Evolutionary conservation across 2,888 invertebrate genomes (phyloP).

Genomic region (Drosophila trichaetosa): DNA sequence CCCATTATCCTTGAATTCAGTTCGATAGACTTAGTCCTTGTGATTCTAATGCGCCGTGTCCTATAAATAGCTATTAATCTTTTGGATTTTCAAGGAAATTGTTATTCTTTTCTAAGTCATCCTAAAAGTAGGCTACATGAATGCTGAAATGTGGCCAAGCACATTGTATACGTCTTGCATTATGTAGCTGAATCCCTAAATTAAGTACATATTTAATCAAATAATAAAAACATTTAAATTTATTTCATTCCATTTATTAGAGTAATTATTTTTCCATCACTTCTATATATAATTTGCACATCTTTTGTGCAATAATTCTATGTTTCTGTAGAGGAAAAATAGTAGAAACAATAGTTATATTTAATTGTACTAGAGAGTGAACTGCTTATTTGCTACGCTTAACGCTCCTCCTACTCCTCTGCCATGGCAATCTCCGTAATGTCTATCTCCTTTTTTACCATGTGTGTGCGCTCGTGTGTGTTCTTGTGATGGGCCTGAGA

Average conservation of each 20-base stretch:
- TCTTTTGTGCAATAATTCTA: background rate
- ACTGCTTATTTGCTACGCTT: background rate
- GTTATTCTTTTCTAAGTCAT: background rate
- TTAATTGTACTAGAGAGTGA: constrained; percentile 41
- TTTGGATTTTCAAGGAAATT: background rate
- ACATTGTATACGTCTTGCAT: background rate
- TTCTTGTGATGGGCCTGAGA: constrained; percentile 82
- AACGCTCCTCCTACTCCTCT: constrained; percentile 36
- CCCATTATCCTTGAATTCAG: background rate
- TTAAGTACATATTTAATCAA: background rate
- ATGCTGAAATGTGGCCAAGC: background rate
- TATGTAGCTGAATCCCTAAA: background rate
- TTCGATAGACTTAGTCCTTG: background rate
- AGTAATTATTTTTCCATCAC: background rate
- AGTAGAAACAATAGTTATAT: constrained; percentile 6
- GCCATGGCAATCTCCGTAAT: constrained; percentile 20
- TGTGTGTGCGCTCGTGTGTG: constrained; percentile 73
- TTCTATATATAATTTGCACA: background rate
- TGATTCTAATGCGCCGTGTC: background rate
- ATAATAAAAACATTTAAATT: background rate
- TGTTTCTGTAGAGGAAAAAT: background rate
- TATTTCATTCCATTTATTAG: background rate
- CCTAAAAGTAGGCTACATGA: background rate
- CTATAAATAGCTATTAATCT: background rate
- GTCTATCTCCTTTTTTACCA: constrained; percentile 13